Evolutionary conservation across 2,113 vertebrate species (phyloP).

Genomic region (Pygoscelis adeliae): DNA sequence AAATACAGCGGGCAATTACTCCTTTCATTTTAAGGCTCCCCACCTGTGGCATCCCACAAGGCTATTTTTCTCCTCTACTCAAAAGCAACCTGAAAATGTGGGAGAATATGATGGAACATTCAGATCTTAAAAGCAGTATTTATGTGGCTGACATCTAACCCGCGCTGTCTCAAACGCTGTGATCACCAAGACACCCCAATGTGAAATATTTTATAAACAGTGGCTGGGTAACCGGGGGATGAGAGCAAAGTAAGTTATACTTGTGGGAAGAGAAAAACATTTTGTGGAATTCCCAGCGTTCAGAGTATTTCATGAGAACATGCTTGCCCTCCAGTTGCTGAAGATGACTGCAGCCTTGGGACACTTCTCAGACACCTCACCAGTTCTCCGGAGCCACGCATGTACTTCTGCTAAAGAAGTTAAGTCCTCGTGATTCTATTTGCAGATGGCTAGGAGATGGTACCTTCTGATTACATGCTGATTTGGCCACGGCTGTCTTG

Average conservation of each 20-base stretch:
- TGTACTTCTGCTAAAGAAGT: not conserved
- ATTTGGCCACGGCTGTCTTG: not conserved
- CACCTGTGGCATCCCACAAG: not conserved
- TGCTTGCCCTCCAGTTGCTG: not conserved
- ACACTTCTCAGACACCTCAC: not conserved
- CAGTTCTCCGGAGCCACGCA: not conserved
- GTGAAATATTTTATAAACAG: not conserved
- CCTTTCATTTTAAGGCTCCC: not conserved
- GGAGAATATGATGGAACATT: not conserved
- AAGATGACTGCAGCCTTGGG: not conserved
- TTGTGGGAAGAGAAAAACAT: not conserved
- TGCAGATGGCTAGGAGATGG: not conserved
- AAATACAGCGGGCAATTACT: not conserved
- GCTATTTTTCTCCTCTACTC: not conserved
- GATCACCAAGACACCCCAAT: not conserved
- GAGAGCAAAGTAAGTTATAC: not conserved
- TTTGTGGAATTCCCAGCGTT: not conserved
- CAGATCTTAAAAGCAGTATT: not conserved
- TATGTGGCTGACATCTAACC: not conserved
- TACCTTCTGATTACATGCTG: not conserved
- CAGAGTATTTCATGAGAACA: not conserved
- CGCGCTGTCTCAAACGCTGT: fast-evolving
- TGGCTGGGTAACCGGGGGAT: not conserved
- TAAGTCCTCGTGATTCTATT: not conserved
- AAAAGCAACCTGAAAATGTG: not conserved